phyloP scores from a whole-genome alignment of 1,140 invertebrate genomes.

The Drosophila tropicalis region DNA sequence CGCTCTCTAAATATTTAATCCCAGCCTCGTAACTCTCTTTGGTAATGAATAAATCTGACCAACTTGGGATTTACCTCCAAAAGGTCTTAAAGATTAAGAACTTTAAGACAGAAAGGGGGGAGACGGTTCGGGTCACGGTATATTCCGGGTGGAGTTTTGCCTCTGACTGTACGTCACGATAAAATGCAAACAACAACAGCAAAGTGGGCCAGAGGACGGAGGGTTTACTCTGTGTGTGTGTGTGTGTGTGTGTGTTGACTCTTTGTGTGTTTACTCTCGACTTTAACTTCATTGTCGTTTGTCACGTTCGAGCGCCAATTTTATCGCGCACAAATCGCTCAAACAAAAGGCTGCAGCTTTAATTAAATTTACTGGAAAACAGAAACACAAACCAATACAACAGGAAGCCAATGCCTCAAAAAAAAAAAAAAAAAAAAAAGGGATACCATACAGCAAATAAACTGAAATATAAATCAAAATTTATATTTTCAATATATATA shows the following conservation, averaged over 20 bases:
- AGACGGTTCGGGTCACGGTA: background rate
- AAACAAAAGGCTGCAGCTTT: constrained; percentile 39
- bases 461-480: no score
- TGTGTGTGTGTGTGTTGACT: background rate
- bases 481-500: no score
- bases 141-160: background rate
- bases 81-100: background rate
- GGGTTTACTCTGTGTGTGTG: background rate
- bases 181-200: constrained; percentile 15
- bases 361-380: constrained; percentile 52
- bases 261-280: constrained; percentile 56
- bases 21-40: constrained; percentile 24
- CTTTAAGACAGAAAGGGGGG: background rate
- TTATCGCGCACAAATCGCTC: constrained; percentile 60
- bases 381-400: background rate
- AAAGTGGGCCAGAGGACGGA: background rate
- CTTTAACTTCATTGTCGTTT: constrained; percentile 59
- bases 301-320: constrained; percentile 72
- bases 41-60: constrained; percentile 57
- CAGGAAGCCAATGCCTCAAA: no score
- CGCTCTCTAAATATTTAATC: constrained; percentile 55
- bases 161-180: constrained; percentile 5
- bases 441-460: no score
- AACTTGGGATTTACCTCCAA: constrained; percentile 37
- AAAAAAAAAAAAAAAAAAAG: no score